phyloP scores from a whole-genome alignment of 2,113 vertebrate species.

The Vanacampus margaritifer region DNA sequence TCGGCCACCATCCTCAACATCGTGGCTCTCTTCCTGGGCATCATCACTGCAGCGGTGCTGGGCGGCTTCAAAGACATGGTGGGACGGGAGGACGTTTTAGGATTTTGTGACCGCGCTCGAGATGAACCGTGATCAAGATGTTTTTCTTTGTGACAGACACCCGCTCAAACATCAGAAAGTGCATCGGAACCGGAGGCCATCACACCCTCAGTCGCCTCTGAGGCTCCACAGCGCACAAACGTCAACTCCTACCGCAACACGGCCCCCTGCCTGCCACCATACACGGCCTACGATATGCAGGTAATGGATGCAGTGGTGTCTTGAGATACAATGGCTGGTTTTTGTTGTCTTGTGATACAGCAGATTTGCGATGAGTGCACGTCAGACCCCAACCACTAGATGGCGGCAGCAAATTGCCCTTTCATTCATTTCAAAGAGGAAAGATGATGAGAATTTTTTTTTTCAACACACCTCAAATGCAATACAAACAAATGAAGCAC shows the following conservation, averaged over 20 bases:
- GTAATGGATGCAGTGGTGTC: slow-evolving; percentile 51
- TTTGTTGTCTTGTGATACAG: neutral
- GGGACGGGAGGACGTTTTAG: slow-evolving; percentile 28
- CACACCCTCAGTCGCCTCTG: slow-evolving; percentile 76
- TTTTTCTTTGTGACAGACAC: slow-evolving; percentile 70
- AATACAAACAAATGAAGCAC: no score
- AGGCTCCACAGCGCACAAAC: slow-evolving; percentile 73
- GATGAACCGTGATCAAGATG: neutral
- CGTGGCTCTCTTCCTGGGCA: slow-evolving; percentile 90
- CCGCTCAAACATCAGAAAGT: slow-evolving; percentile 76
- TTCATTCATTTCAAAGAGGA: no score
- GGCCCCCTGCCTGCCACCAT: slow-evolving; percentile 91
- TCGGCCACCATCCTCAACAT: slow-evolving; percentile 94
- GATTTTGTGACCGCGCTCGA: neutral
- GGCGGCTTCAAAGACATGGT: slow-evolving; percentile 99
- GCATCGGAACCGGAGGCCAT: slow-evolving; percentile 85
- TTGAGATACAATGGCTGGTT: no score
- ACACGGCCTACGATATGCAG: slow-evolving; percentile 93
- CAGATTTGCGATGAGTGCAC: no score
- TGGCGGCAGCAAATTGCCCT: no score
- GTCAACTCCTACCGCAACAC: slow-evolving; percentile 86
- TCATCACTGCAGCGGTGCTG: slow-evolving; percentile 95
- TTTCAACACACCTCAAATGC: no score
- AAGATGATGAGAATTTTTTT: no score
- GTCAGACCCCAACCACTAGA: no score